A percentile compares a stretch with the other conserved stretches of the same genome.
These are phyloP conservation scores for Arizona elegans DNA, from an alignment of 2,113 vertebrate genomes.

Conservation along the genomic window DNA sequence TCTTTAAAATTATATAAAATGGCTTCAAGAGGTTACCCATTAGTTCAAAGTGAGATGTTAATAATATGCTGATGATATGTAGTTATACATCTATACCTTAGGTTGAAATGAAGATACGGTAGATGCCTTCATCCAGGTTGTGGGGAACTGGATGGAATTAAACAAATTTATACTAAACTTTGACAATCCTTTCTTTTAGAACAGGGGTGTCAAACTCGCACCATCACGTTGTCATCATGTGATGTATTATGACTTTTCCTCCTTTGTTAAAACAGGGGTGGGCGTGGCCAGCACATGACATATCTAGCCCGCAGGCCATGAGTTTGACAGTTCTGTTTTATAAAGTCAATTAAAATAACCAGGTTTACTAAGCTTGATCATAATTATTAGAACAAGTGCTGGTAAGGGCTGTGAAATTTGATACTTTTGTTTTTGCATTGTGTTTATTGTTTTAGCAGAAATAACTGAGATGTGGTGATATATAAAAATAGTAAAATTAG, in stretches of 20 bases:
- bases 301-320: too few species aligned
- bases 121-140: neutral
- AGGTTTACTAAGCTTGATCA: neutral
- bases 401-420: neutral
- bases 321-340: neutral
- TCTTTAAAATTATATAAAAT: neutral
- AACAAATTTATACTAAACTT: neutral
- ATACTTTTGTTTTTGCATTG: neutral
- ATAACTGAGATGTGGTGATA: neutral
- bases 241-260: too few species aligned
- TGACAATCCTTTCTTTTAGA: neutral
- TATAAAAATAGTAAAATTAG: neutral
- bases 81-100: neutral
- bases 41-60: neutral
- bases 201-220: neutral
- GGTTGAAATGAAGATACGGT: neutral
- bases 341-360: neutral
- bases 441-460: neutral
- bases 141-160: neutral
- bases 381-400: neutral
- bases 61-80: neutral
- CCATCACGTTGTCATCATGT: too few species aligned
- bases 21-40: neutral
- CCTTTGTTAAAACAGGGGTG: too few species aligned
- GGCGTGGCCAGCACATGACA: too few species aligned